These are phyloP conservation scores for Nautilus pompilius DNA, from an alignment of 1,140 invertebrate genomes.

Conservation along the genomic window DNA sequence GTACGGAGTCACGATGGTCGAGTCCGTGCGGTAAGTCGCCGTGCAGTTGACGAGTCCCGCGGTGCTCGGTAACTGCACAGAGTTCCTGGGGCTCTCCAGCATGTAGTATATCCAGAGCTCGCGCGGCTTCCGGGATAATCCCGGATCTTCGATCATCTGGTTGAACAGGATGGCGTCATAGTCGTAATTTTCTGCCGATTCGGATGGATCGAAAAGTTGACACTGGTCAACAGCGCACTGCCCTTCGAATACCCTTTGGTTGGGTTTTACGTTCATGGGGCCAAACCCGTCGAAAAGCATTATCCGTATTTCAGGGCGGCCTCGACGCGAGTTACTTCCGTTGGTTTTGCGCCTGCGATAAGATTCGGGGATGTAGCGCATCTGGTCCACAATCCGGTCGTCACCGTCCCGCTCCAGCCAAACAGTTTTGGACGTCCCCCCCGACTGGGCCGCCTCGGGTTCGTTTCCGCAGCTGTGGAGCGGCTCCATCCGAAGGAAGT, in stretches of 20 bases:
- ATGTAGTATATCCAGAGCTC: conserved; percentile 19
- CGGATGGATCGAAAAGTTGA: not conserved
- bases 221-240: not conserved
- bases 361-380: not conserved
- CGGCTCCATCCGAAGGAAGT: no score
- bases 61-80: conserved; percentile 1
- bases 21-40: conserved; percentile 78
- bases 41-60: conserved; percentile 79
- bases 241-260: not conserved
- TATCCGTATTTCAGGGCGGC: not conserved
- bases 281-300: not conserved
- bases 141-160: not conserved
- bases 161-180: conserved; percentile 3
- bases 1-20: conserved; percentile 92
- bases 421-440: no score
- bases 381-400: conserved; percentile 10
- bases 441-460: no score
- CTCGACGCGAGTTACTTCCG: not conserved
- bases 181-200: not conserved
- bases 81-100: conserved; percentile 14
- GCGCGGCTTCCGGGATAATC: not conserved
- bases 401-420: no score
- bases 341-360: no score
- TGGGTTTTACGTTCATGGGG: not conserved
- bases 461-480: no score